Percentiles rank a stretch among this genome's conserved stretches.
Evolutionary conservation across 2,797 vertebrate genomes (phyloP).

Genomic region (Sebastes steindachneri): DNA sequence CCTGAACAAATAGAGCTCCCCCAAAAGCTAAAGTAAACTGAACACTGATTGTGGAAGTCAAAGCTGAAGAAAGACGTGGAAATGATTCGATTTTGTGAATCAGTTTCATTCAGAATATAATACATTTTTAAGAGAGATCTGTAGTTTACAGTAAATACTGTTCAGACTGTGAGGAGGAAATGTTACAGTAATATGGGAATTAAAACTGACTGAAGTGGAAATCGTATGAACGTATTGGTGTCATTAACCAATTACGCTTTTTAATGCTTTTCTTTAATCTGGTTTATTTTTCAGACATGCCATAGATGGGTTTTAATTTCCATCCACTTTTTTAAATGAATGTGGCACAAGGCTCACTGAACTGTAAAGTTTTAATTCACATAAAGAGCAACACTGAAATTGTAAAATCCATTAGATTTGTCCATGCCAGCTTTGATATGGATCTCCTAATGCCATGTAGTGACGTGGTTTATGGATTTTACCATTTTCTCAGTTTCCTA

Average conservation of each 20-base stretch:
- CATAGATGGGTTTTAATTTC: background rate
- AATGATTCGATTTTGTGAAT: no score
- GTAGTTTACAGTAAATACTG: no score
- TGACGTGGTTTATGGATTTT: conserved; percentile 1
- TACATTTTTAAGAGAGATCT: no score
- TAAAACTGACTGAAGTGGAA: background rate
- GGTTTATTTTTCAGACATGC: background rate
- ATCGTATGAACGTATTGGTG: background rate
- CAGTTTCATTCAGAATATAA: no score
- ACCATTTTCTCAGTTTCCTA: background rate
- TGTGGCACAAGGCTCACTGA: background rate
- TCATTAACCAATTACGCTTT: background rate
- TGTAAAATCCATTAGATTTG: background rate
- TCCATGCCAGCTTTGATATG: background rate
- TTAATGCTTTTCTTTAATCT: no score
- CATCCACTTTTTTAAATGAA: background rate
- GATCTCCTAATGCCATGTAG: background rate
- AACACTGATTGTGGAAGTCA: no score
- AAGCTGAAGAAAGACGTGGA: no score
- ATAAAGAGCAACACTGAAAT: background rate
- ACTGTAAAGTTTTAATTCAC: background rate
- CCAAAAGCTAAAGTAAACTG: no score
- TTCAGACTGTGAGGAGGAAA: background rate
- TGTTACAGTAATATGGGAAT: background rate
- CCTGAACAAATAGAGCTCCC: no score